Evolutionary conservation across 92 coral and sea anemone species (phyloP).

Genomic region (Epizoanthus rinbou): DNA sequence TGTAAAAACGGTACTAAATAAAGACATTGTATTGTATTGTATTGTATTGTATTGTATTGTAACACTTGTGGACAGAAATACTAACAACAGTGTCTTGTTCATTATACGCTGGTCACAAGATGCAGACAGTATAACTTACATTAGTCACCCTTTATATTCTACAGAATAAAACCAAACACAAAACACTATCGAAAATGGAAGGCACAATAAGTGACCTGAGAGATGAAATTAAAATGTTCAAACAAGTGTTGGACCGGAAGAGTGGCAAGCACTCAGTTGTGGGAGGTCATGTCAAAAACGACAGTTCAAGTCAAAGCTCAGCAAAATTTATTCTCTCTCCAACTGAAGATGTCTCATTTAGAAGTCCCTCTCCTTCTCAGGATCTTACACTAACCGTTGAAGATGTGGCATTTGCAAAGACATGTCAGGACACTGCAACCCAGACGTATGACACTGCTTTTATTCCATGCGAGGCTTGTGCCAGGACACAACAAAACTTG

Average conservation of each 20-base stretch:
- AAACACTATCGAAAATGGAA: conserved; percentile 80
- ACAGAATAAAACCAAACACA: conserved; percentile 73
- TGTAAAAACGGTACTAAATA: no score
- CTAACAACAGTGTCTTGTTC: no score
- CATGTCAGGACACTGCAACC: conserved; percentile 76
- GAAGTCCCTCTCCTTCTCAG: conserved; percentile 73
- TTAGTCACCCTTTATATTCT: background rate
- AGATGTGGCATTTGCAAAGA: conserved; percentile 80
- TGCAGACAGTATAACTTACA: no score
- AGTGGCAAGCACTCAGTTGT: conserved; percentile 62
- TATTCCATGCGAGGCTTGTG: conserved; percentile 96
- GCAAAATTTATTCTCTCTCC: conserved; percentile 87
- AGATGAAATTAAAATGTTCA: conserved; percentile 81
- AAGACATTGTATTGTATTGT: no score
- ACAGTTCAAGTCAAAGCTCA: conserved; percentile 66
- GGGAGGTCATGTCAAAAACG: conserved; percentile 61
- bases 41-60: no score
- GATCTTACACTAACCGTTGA: conserved; percentile 82
- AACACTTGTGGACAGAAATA: no score
- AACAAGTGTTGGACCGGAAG: conserved; percentile 67
- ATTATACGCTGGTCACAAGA: no score
- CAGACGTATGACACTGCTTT: conserved; percentile 98
- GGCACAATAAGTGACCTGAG: conserved; percentile 78
- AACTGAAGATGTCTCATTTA: conserved; percentile 61
- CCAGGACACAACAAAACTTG: conserved; percentile 90